Evolutionary conservation across 2,888 invertebrate species (phyloP).

Genomic region (Criorhina ranunculi): DNA sequence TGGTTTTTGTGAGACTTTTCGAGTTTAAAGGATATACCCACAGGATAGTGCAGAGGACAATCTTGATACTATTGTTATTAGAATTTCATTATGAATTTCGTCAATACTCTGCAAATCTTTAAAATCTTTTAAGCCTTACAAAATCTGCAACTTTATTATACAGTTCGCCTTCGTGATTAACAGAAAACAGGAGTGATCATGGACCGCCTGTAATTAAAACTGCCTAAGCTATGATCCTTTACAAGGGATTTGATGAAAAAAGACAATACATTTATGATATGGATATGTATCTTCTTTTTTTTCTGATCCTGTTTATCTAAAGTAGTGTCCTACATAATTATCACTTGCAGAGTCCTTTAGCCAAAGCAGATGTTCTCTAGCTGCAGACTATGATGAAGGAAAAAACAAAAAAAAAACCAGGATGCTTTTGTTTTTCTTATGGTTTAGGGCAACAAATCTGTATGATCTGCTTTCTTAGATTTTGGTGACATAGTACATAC

Average conservation of each 20-base stretch:
- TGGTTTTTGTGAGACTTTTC: constrained; percentile 33
- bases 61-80: constrained; percentile 7
- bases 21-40: constrained; percentile 36
- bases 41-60: constrained; percentile 4
- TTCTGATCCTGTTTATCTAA: constrained; percentile 14
- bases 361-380: constrained; percentile 54
- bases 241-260: constrained; percentile 39
- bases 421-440: constrained; percentile 38
- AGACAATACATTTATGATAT: constrained; percentile 23
- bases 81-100: constrained; percentile 15
- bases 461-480: constrained; percentile 35
- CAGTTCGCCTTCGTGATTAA: constrained; percentile 9
- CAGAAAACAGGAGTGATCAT: constrained; percentile 59
- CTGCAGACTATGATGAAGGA: background rate
- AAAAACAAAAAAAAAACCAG: constrained; percentile 14
- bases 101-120: constrained; percentile 23
- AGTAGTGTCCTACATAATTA: constrained; percentile 53
- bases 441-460: constrained; percentile 12
- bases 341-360: constrained; percentile 34
- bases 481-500: constrained; percentile 8
- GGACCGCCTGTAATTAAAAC: constrained; percentile 62
- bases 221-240: constrained; percentile 45
- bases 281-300: constrained; percentile 16
- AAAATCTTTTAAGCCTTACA: constrained; percentile 25
- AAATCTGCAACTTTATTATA: background rate